These are phyloP conservation scores for Podotricha telesiphe DNA, from an alignment of 2,888 invertebrate genomes.

Conservation along the genomic window DNA sequence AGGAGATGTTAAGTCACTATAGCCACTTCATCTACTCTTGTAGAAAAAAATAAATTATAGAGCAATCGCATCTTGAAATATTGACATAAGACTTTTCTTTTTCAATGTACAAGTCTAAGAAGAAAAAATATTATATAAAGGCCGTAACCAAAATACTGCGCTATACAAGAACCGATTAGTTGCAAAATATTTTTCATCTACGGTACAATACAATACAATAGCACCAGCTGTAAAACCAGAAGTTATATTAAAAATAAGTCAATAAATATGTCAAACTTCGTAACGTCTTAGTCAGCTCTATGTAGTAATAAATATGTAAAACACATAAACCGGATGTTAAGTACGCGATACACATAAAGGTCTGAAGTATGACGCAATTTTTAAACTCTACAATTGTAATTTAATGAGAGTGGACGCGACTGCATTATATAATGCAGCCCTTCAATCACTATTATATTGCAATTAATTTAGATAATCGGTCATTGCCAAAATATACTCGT, in stretches of 20 bases:
- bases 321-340: constrained; percentile 48
- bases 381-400: constrained; percentile 39
- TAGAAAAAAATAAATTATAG: too few relatives aligned
- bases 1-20: too few relatives aligned
- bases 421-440: not conserved
- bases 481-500: too few relatives aligned
- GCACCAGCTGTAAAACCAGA: too few relatives aligned
- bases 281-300: not conserved
- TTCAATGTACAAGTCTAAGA: too few relatives aligned
- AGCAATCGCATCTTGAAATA: too few relatives aligned
- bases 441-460: not conserved
- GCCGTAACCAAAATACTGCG: too few relatives aligned
- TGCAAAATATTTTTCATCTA: not conserved
- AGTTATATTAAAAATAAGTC: too few relatives aligned
- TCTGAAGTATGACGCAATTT: constrained; percentile 33
- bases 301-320: constrained; percentile 22
- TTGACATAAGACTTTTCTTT: too few relatives aligned
- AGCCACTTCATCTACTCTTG: too few relatives aligned
- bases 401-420: constrained; percentile 13
- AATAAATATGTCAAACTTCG: not conserved
- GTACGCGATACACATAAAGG: constrained; percentile 23
- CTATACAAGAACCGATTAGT: too few relatives aligned
- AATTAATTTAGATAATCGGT: not conserved
- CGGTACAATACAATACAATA: not conserved
- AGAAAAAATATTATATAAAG: too few relatives aligned